Evolutionary conservation across 2,797 vertebrate genomes (phyloP).

Genomic region (Scarus forsteni): DNA sequence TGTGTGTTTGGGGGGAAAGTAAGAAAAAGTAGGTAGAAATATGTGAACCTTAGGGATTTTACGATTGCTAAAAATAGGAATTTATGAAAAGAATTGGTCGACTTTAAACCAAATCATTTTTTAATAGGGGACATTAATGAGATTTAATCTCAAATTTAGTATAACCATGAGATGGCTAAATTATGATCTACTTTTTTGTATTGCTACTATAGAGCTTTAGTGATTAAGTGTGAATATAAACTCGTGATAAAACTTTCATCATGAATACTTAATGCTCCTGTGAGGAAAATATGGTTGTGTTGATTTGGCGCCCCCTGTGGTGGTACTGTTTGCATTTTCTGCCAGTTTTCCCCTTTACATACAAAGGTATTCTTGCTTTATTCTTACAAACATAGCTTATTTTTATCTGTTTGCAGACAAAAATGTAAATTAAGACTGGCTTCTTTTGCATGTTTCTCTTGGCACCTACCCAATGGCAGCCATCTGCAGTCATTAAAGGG

Average conservation of each 20-base stretch:
- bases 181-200: conserved; percentile 40
- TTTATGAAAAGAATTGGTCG: conserved; percentile 54
- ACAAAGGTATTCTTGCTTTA: no score
- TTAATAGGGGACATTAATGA: conserved; percentile 41
- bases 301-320: no score
- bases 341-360: no score
- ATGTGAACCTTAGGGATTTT: conserved; percentile 57
- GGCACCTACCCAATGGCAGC: no score
- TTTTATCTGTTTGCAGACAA: no score
- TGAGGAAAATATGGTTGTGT: no score
- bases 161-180: conserved; percentile 57
- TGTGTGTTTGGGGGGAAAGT: conserved; percentile 26
- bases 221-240: conserved; percentile 66
- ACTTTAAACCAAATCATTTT: conserved; percentile 61
- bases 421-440: no score
- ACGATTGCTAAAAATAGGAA: conserved; percentile 50
- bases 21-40: conserved; percentile 45
- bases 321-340: no score
- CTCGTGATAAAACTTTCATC: conserved; percentile 55
- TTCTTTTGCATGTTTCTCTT: no score
- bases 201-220: conserved; percentile 43
- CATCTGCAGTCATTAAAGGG: no score
- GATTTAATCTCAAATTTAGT: conserved; percentile 54
- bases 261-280: conserved; percentile 32
- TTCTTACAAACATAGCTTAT: no score